phyloP scores from a whole-genome alignment of 2,113 vertebrate species.

The Manacus vitellinus region DNA sequence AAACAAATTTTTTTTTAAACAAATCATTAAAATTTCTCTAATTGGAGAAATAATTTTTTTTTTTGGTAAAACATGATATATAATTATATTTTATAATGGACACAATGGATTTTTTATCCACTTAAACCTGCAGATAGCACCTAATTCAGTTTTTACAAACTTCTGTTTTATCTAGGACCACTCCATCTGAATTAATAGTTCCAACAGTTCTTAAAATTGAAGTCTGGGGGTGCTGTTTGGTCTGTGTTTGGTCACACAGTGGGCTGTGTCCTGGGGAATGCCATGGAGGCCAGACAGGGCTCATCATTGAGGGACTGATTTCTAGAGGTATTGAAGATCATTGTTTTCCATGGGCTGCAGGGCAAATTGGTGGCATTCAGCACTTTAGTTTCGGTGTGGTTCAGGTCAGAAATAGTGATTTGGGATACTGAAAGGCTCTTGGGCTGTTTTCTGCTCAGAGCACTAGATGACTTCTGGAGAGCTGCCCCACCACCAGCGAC shows the following conservation, averaged over 20 bases:
- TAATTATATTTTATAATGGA: background rate
- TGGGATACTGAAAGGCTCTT: background rate
- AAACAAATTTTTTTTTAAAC: background rate
- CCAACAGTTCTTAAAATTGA: background rate
- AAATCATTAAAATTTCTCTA: background rate
- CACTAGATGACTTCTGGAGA: background rate
- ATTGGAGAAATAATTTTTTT: background rate
- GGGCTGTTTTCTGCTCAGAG: background rate
- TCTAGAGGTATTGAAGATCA: background rate
- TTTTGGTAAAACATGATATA: background rate
- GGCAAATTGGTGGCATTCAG: background rate
- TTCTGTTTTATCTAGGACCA: background rate
- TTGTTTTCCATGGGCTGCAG: background rate
- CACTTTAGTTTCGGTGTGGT: background rate
- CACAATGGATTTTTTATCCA: background rate
- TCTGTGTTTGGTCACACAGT: background rate
- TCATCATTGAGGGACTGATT: background rate
- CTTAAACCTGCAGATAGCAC: background rate
- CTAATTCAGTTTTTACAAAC: background rate
- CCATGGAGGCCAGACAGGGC: background rate
- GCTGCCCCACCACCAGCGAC: background rate
- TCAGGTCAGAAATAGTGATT: background rate
- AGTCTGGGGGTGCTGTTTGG: background rate
- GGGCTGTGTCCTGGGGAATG: background rate
- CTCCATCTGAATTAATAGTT: background rate